Conservation (phyloP, 1,140 invertebrate genomes). For the Calliphora vicina region DNA sequence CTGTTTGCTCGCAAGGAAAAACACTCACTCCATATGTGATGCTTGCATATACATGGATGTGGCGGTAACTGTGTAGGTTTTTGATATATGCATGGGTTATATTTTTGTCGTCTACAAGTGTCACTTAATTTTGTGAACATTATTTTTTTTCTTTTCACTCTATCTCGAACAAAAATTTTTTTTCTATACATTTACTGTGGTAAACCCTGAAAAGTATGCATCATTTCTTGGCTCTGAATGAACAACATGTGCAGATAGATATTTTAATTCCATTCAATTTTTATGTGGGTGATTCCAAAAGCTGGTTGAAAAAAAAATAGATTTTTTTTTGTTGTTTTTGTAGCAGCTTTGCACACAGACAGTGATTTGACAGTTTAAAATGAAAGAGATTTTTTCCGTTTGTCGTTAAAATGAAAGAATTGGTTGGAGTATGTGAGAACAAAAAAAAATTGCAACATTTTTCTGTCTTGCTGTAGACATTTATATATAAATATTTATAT, state of each 20-base stretch:
- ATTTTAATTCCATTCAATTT: conserved; percentile 34
- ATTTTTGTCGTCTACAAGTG: conserved; percentile 33
- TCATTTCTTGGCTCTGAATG: neutral
- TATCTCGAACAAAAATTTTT: neutral
- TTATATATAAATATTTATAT: no score
- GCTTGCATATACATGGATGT: neutral
- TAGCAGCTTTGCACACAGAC: conserved; percentile 8
- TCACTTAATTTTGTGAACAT: conserved; percentile 33
- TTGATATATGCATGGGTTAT: conserved; percentile 19
- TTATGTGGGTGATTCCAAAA: neutral
- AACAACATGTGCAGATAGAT: conserved; percentile 26
- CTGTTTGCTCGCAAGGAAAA: neutral
- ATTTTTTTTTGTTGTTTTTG: neutral
- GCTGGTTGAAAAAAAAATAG: neutral
- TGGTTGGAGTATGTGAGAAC: no score
- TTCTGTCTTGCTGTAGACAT: neutral
- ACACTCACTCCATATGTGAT: neutral
- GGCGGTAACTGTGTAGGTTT: neutral
- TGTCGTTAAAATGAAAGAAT: no score
- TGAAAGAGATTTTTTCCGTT: conserved; percentile 6
- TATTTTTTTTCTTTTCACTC: neutral
- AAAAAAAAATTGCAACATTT: neutral
- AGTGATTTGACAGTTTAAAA: conserved; percentile 33
- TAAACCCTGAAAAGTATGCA: conserved; percentile 33
- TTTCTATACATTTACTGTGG: conserved; percentile 15